Conservation (phyloP, 1,140 invertebrate genomes). For the Plutomurus gul region DNA sequence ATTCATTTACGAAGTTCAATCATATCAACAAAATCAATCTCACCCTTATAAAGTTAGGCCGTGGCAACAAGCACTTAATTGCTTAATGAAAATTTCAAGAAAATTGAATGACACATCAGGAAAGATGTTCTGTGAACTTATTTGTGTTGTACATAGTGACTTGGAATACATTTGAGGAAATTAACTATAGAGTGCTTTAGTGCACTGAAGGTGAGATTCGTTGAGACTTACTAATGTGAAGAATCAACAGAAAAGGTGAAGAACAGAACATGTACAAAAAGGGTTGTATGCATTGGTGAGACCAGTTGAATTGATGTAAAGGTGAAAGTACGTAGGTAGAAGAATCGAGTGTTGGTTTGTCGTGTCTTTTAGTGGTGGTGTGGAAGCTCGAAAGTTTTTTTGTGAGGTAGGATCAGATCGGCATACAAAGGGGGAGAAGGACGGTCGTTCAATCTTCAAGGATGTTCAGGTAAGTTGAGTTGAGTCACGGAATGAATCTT, state of each 20-base stretch:
- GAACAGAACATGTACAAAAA: not conserved
- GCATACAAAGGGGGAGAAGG: constrained; percentile 36
- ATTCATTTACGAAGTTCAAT: too few relatives aligned
- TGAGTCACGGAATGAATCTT: constrained; percentile 24
- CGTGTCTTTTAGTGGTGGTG: not conserved
- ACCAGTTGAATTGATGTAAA: not conserved
- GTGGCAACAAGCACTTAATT: not conserved
- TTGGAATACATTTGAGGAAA: constrained; percentile 19
- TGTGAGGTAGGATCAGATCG: constrained; percentile 17
- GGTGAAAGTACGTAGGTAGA: not conserved
- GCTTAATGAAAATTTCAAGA: constrained; percentile 16
- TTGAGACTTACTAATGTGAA: not conserved
- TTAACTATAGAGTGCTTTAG: not conserved
- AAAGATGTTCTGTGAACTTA: not conserved
- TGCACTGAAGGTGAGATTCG: not conserved
- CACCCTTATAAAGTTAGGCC: not conserved
- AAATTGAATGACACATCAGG: constrained; percentile 27
- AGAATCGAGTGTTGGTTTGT: constrained; percentile 8
- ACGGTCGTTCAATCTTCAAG: constrained; percentile 48
- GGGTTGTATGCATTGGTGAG: not conserved
- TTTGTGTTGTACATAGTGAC: constrained; percentile 22
- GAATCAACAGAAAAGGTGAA: not conserved
- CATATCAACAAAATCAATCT: too few relatives aligned
- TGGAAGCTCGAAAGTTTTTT: constrained; percentile 21
- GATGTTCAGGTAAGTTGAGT: constrained; percentile 36